These are phyloP conservation scores for Oscheius sp. DNA, from an alignment of 2,888 invertebrate species.

Conservation along the genomic window DNA sequence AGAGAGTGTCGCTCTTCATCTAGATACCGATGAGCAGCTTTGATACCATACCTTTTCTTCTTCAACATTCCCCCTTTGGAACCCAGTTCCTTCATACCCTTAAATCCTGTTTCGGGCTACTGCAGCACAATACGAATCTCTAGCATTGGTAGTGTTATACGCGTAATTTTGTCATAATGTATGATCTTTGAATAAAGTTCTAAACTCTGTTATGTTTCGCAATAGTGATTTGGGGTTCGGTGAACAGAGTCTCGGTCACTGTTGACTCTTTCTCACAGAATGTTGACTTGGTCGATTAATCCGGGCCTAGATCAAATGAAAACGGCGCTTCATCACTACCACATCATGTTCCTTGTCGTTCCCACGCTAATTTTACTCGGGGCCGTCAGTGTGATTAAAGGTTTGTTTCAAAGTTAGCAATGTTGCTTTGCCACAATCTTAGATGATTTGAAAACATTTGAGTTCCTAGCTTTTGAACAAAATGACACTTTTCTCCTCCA, in stretches of 20 bases:
- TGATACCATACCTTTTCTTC: conserved; percentile 24
- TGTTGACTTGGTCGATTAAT: conserved; percentile 37
- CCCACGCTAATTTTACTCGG: conserved; percentile 9
- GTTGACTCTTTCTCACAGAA: conserved; percentile 33
- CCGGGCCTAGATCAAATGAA: conserved; percentile 27
- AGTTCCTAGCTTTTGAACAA: too few relatives aligned
- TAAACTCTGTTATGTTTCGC: conserved; percentile 6
- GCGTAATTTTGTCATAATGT: conserved; percentile 33
- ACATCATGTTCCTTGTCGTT: conserved; percentile 29
- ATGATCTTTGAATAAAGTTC: conserved; percentile 14
- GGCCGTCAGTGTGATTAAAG: conserved; percentile 14
- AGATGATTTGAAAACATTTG: too few relatives aligned
- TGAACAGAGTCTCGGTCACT: conserved; percentile 4
- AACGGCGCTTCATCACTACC: conserved; percentile 4
- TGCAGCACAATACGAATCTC: conserved; percentile 10
- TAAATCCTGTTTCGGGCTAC: conserved; percentile 11
- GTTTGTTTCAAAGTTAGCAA: background rate
- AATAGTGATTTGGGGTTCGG: conserved; percentile 8
- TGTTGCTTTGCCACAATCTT: too few relatives aligned
- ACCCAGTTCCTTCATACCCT: conserved; percentile 10
- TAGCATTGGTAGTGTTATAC: conserved; percentile 34
- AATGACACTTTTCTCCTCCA: too few relatives aligned
- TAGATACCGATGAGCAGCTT: conserved; percentile 50
- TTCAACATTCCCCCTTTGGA: conserved; percentile 18
- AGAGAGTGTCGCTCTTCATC: conserved; percentile 42